phyloP scores from a whole-genome alignment of 2,797 vertebrate species.

The Labeo calbasu region DNA sequence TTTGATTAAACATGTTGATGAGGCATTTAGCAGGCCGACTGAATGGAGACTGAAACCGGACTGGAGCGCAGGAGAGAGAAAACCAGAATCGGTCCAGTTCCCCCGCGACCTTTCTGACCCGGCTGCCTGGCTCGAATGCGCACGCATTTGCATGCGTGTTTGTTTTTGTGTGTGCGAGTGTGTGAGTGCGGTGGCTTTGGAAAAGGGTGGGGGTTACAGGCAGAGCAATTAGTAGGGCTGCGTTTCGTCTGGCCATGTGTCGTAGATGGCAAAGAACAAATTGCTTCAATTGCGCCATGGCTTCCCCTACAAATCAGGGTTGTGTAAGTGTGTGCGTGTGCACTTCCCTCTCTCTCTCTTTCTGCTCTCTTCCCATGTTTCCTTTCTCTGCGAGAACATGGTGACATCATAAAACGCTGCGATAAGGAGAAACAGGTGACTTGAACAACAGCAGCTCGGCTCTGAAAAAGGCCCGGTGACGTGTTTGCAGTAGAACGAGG shows the following conservation, averaged over 20 bases:
- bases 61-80: slow-evolving; percentile 36
- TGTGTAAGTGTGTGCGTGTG: slow-evolving; percentile 18
- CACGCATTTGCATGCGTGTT: slow-evolving; percentile 28
- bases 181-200: slow-evolving; percentile 8
- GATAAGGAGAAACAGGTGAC: slow-evolving; percentile 45
- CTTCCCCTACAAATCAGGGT: slow-evolving; percentile 57
- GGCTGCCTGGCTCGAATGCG: slow-evolving; percentile 41
- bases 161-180: slow-evolving; percentile 37
- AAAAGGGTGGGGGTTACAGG: slow-evolving; percentile 39
- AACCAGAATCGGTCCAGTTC: slow-evolving; percentile 39
- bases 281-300: slow-evolving; percentile 57
- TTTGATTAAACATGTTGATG: slow-evolving; percentile 96
- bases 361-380: slow-evolving; percentile 9
- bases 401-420: slow-evolving; percentile 15
- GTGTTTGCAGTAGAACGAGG: slow-evolving; percentile 15
- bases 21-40: slow-evolving; percentile 85
- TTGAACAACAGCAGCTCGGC: not conserved
- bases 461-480: slow-evolving; percentile 14
- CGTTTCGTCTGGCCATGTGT: slow-evolving; percentile 51
- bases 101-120: slow-evolving; percentile 48
- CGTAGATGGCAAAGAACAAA: slow-evolving; percentile 61
- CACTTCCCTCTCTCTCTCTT: slow-evolving; percentile 14
- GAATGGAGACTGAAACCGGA: slow-evolving; percentile 58
- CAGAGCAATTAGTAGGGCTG: slow-evolving; percentile 54
- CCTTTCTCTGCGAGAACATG: slow-evolving; percentile 11